A percentile compares a stretch with the other conserved stretches of the same genome.
These are phyloP conservation scores for Naja naja DNA, from an alignment of 2,113 vertebrate genomes.

Conservation along the genomic window DNA sequence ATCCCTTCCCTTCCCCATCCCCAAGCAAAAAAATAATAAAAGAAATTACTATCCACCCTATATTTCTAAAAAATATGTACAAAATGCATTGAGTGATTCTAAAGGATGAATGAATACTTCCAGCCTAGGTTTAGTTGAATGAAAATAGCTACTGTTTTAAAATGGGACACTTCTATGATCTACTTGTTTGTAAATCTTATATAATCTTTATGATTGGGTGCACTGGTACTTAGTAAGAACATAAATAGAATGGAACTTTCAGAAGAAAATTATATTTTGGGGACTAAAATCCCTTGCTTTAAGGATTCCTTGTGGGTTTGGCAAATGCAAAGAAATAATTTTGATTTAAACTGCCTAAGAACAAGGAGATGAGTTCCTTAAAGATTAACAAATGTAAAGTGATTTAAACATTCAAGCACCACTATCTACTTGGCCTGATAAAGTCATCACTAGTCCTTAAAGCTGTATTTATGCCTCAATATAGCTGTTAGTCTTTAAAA, in stretches of 20 bases:
- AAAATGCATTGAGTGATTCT: not conserved
- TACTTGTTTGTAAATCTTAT: not conserved
- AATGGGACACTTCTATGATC: conserved; percentile 7
- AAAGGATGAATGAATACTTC: not conserved
- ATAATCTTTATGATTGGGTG: not conserved
- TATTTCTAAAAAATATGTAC: not conserved
- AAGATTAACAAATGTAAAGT: not conserved
- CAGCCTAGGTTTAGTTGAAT: not conserved
- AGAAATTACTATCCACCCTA: not conserved
- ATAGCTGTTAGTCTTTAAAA: not conserved
- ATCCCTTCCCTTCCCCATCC: not conserved
- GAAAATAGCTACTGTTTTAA: not conserved
- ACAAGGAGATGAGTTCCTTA: not conserved
- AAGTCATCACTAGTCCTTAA: not conserved
- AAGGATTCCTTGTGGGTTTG: conserved; percentile 27
- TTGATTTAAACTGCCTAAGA: conserved; percentile 31
- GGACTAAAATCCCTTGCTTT: conserved; percentile 30
- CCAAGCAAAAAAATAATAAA: not conserved
- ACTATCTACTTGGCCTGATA: not conserved
- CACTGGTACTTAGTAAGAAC: not conserved
- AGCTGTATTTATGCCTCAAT: not conserved
- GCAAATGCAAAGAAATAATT: conserved; percentile 37
- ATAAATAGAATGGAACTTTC: not conserved
- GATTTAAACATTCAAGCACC: not conserved
- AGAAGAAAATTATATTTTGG: conserved; percentile 28